Base-by-base conservation (phyloP, 2,113 vertebrate genomes). In the Plotosus lineatus region DNA sequence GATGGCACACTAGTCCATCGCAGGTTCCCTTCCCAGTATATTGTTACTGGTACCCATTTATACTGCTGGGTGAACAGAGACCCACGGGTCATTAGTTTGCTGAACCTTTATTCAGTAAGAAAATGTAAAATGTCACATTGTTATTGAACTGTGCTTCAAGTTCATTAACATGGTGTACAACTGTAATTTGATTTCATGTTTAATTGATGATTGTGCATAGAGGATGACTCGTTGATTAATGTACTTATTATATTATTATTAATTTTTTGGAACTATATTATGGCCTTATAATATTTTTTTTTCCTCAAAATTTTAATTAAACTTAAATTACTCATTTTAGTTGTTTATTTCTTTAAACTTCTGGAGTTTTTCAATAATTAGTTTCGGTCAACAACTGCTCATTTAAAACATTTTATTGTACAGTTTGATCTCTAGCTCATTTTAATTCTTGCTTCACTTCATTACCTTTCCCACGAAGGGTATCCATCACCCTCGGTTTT, bases 101-200 rank as follows among this genome's bases (percentile, higher is more conserved):
- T 17, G n/a, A 12, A 46, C 6, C 2, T 26, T 44, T 28, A 48
- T 71, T 71, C 26, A 28, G 26, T 40, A 71, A 48, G 68, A n/a
- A 48, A 71, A 48, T 48, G 42, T 31, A 23, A 9, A 14, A 8
- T 69, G 65, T 69, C 15, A 63, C 19, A 21, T 63, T 69, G 21
- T 66, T 3, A 69, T 14, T 42, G 66, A 26, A 26, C 38, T 3
- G 9, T 68, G 36, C 21, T 40, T 44, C 3, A 1, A n/a, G 66
- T 44, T 40, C 63, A 40, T 6, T 9, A 21, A 66, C 63, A 66
- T 66, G 21, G 63, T 40, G 3, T n/a, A 40, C 36, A 28, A 15
- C 19, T 71, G 26, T 71, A 48, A 71, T 46, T 71, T 17, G 42
- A 71, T 71, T 71, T 71, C 42, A 71, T 71, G 44, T 28, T 48